Evolutionary conservation across 2,113 vertebrate species (phyloP).

Genomic region (Aptenodytes patagonicus): DNA sequence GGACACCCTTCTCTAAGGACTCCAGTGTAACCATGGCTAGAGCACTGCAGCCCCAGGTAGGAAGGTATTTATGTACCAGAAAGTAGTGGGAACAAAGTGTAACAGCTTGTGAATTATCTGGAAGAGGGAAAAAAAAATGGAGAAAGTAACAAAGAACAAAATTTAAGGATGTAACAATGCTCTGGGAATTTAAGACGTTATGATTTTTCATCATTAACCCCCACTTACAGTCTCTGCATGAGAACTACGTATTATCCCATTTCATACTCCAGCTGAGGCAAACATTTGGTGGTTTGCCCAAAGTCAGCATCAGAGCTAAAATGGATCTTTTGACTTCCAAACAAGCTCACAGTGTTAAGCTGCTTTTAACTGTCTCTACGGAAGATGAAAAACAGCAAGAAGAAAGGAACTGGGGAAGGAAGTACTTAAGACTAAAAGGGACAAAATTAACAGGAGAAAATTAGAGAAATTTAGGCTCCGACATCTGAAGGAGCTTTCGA

Average conservation of each 20-base stretch:
- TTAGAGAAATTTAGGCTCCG: constrained; percentile 5
- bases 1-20: background rate
- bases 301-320: constrained; percentile 31
- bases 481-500: background rate
- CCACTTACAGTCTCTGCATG: background rate
- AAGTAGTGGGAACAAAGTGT: background rate
- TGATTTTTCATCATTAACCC: background rate
- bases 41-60: background rate
- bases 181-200: background rate
- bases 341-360: constrained; percentile 43
- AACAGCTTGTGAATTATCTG: background rate
- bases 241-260: background rate
- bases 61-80: background rate
- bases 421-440: constrained; percentile 5
- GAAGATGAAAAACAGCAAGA: constrained; percentile 41
- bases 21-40: fast-evolving
- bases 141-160: background rate
- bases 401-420: background rate
- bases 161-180: background rate
- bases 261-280: constrained; percentile 40
- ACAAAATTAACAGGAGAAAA: constrained; percentile 50
- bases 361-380: constrained; percentile 30
- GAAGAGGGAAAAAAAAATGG: background rate
- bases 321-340: constrained; percentile 30
- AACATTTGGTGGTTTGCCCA: constrained; percentile 52